Conservation (phyloP, 2,888 invertebrate genomes). For the Furcula furcula region DNA sequence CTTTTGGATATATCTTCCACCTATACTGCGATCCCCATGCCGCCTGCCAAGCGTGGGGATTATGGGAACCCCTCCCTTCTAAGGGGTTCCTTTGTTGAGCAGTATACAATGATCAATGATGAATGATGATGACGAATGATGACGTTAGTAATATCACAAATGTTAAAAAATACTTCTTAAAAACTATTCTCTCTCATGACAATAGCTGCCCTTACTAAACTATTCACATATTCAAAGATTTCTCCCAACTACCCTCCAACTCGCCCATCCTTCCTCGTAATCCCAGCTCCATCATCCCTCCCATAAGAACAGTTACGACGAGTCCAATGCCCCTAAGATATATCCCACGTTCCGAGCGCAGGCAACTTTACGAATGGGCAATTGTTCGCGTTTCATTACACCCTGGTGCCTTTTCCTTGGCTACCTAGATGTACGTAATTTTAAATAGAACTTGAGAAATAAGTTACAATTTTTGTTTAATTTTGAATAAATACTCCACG, state of each 20-base stretch:
- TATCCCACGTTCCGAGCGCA: not conserved
- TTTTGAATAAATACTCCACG: too few species aligned
- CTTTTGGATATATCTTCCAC: too few species aligned
- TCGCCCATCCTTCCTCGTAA: conserved; percentile 16
- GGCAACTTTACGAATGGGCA: conserved; percentile 54
- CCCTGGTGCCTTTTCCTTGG: conserved; percentile 46
- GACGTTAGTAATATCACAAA: too few species aligned
- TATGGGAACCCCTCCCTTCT: too few species aligned
- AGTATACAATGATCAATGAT: too few species aligned
- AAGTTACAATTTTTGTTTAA: not conserved
- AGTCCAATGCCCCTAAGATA: conserved; percentile 7
- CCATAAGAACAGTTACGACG: conserved; percentile 23
- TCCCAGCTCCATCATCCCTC: conserved; percentile 24
- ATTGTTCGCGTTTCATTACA: conserved; percentile 50
- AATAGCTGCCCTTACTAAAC: too few species aligned
- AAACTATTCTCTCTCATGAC: too few species aligned
- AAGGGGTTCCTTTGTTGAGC: too few species aligned
- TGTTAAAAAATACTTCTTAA: too few species aligned
- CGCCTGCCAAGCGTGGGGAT: too few species aligned
- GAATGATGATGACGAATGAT: too few species aligned
- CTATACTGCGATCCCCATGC: too few species aligned
- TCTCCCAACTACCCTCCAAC: not conserved
- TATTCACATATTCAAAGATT: not conserved
- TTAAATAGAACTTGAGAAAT: conserved; percentile 5
- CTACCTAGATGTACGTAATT: conserved; percentile 19